Evolutionary conservation across 2,113 vertebrate genomes (phyloP).

Genomic region (Lasiurus cinereus): DNA sequence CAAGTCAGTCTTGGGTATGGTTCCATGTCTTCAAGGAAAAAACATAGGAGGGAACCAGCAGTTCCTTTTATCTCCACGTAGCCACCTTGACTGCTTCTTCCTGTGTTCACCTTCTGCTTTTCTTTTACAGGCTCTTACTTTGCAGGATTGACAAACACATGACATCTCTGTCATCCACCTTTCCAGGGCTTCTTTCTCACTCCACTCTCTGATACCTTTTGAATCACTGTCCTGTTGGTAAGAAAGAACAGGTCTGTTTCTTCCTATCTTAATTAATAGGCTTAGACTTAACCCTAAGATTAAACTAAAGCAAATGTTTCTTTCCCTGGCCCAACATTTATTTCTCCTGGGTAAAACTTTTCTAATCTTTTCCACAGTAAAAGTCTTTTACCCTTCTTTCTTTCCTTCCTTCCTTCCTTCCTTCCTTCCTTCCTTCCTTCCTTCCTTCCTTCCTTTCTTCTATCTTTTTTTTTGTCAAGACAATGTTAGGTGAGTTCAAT

Average conservation of each 20-base stretch:
- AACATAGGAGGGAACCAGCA: background rate
- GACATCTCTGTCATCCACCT: background rate
- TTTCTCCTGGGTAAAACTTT: background rate
- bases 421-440: no score
- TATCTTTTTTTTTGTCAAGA: background rate
- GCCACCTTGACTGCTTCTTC: background rate
- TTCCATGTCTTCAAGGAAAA: background rate
- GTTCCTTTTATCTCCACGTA: background rate
- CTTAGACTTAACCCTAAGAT: background rate
- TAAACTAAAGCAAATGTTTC: slow-evolving; percentile 15
- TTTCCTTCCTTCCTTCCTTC: no score
- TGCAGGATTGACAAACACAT: background rate
- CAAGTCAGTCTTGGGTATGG: background rate
- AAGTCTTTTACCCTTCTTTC: background rate
- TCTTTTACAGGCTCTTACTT: background rate
- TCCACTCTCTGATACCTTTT: background rate
- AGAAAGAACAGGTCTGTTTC: background rate
- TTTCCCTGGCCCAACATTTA: slow-evolving; percentile 8
- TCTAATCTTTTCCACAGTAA: background rate
- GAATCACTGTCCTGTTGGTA: background rate
- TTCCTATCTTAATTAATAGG: background rate
- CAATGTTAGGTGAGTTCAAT: slow-evolving; percentile 9
- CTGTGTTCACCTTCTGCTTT: background rate
- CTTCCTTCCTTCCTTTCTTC: no score
- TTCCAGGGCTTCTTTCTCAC: background rate